phyloP scores from a whole-genome alignment of 1,140 invertebrate species.

The Lepidostoma basale region DNA sequence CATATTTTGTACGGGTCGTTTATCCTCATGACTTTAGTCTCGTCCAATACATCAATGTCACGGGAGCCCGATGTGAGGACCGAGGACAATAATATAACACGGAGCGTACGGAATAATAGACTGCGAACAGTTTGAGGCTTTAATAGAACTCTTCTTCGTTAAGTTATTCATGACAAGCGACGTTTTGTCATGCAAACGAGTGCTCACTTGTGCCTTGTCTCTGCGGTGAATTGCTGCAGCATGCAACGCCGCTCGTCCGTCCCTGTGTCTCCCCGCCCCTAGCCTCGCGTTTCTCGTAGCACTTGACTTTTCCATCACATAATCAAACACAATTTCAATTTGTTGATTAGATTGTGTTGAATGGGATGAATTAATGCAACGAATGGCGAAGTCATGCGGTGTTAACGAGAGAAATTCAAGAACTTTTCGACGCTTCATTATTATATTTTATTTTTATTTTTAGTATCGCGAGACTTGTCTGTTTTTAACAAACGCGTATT shows the following conservation, averaged over 20 bases:
- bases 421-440: not conserved
- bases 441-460: not conserved
- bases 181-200: conserved; percentile 20
- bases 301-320: not conserved
- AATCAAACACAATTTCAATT: too few species aligned
- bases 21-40: not conserved
- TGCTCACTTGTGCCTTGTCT: not conserved
- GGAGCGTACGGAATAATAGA: not conserved
- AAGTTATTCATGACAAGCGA: not conserved
- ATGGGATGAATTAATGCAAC: not conserved
- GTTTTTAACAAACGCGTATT: too few species aligned
- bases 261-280: too few species aligned
- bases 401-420: conserved; percentile 10
- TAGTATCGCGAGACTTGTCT: not conserved
- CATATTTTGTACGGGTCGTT: not conserved
- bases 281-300: too few species aligned
- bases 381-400: not conserved
- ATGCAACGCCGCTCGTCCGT: too few species aligned
- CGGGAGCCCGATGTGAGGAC: not conserved
- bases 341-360: not conserved
- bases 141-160: conserved; percentile 6
- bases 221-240: too few species aligned
- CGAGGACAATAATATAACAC: not conserved
- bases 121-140: not conserved
- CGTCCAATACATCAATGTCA: conserved; percentile 7